Evolutionary conservation across 2,888 invertebrate genomes (phyloP), one percentile per base, ranked within the genome.

Genomic region (Lutraria lutraria): DNA sequence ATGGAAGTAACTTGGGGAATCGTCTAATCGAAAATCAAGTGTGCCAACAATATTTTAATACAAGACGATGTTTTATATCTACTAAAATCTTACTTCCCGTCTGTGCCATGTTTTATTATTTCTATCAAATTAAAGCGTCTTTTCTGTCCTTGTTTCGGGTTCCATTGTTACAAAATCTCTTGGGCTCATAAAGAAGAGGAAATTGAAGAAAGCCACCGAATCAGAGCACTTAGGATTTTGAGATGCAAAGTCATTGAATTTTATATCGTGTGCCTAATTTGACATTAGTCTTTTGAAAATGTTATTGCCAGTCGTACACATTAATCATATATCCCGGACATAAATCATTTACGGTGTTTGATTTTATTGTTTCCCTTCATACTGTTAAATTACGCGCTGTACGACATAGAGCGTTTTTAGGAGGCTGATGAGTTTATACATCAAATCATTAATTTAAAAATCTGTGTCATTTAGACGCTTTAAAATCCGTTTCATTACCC

Each of bases 291-390:
- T 90, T 90, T 90, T 88, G 88, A 90, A 88, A 88, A 79, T 31
- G 81, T 86, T 88, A 88, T 88, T 87, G 90, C 87, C 85, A 54
- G 80, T 63, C 79, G 81, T 60, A 53, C 87, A 31, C 90, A 92
- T 92, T 89, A 89, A 92, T 92, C 92, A 92, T 92, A 92, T 89
- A 83, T 89, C 85, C 81, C 81, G 68, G 84, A 85, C 87, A 90
- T 92, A 89, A 92, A 92, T 92, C 92, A 90, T 90, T 85, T 85
- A 89, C 89, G 92, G 81, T 52, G 76, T 54, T 43, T 88, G 89
- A 53, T 43, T 90, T 90, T 89, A 90, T 90, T 92, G 92, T 92
- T 83, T 90, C 88, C 90, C 72, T 86, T 81, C 86, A 53, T 76
- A 54, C 81, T 86, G 84, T 63, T 68, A 81, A 89, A 88, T 90